Evolutionary conservation across 2,113 vertebrate species (phyloP).

Genomic region (Salvelinus alpinus): DNA sequence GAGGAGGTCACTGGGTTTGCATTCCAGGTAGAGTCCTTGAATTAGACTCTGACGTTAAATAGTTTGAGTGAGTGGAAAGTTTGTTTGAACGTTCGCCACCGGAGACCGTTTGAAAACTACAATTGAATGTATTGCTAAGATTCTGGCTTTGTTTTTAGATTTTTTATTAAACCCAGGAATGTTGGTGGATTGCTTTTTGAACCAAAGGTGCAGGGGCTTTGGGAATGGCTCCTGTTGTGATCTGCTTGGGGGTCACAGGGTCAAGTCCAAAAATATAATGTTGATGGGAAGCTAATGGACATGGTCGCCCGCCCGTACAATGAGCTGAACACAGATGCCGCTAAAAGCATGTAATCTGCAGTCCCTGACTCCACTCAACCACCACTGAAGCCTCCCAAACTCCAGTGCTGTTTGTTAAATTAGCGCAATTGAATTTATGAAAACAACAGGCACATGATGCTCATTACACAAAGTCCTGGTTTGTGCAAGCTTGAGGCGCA

Average conservation of each 20-base stretch:
- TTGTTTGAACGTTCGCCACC: background rate
- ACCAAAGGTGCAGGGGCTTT: background rate
- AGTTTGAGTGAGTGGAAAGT: background rate
- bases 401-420: conserved; percentile 43
- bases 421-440: conserved; percentile 61
- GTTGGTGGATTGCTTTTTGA: too few relatives aligned
- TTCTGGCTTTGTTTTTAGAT: background rate
- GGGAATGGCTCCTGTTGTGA: background rate
- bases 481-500: conserved; percentile 44
- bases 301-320: conserved; percentile 19
- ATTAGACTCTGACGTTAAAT: background rate
- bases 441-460: conserved; percentile 46
- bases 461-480: conserved; percentile 43
- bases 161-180: too few relatives aligned
- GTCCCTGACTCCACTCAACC: background rate
- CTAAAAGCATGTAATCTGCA: background rate
- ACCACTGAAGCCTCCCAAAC: conserved; percentile 15
- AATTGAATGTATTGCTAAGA: background rate
- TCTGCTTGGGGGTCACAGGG: conserved; percentile 12
- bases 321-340: background rate
- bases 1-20: conserved; percentile 34
- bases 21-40: conserved; percentile 48
- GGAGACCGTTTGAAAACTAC: background rate
- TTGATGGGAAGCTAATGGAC: conserved; percentile 33
- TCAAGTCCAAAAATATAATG: conserved; percentile 42